A percentile compares a stretch with the other conserved stretches of the same genome.
Evolutionary conservation across 2,888 invertebrate species (phyloP).

Genomic region (Teleiodes luculella): DNA sequence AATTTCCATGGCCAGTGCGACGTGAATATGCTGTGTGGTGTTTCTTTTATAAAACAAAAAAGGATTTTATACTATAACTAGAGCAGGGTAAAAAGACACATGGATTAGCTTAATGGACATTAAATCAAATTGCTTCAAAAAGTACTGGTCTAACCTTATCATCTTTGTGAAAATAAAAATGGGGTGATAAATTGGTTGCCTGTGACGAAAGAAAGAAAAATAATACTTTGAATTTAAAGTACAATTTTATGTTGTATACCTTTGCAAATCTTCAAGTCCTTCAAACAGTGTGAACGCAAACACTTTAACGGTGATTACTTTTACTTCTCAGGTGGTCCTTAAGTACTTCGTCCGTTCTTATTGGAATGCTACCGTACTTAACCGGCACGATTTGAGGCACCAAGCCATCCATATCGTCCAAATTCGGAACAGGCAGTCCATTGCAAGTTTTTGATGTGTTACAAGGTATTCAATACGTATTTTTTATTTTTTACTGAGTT

Average conservation of each 20-base stretch:
- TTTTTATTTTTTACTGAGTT: conserved; percentile 4
- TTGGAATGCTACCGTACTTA: conserved; percentile 1
- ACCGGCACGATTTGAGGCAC: conserved; percentile 20
- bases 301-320: conserved; percentile 12
- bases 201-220: too few relatives aligned
- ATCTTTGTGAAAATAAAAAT: too few relatives aligned
- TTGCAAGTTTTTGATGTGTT: conserved; percentile 30
- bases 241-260: background rate
- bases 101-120: too few relatives aligned
- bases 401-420: conserved; percentile 28
- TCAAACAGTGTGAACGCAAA: conserved; percentile 10
- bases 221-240: too few relatives aligned
- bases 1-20: background rate
- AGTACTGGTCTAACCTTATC: too few relatives aligned
- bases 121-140: too few relatives aligned
- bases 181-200: too few relatives aligned
- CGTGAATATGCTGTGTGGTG: background rate
- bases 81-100: too few relatives aligned
- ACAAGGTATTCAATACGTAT: conserved; percentile 14
- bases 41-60: too few relatives aligned
- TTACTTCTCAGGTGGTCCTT: conserved; percentile 4
- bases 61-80: too few relatives aligned
- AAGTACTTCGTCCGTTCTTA: background rate
- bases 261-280: background rate
- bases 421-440: conserved; percentile 49